Base-by-base conservation (phyloP, 2,888 invertebrate species). In the Stenodera caucasica region DNA sequence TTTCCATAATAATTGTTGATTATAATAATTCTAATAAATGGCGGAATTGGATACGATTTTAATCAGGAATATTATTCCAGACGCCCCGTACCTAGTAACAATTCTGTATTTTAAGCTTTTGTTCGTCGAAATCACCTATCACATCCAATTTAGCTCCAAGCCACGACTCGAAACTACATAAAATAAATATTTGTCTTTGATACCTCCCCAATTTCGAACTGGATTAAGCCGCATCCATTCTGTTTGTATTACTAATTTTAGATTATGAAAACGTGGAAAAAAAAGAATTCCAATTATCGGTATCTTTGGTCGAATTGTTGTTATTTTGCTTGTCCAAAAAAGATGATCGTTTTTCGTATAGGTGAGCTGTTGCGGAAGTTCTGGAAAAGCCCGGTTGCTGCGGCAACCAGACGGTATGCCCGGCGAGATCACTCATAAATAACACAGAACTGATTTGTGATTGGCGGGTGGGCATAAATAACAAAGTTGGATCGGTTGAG, bases 201-300 rank as follows among this genome's bases (percentile, higher is more conserved):
- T 61, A 55, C 49, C 55, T 55, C 35, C 2, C 51, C 61, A 58
- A 55, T 55, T 56, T 52, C 23, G 49, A 54, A 49, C 50, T 3
- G 35, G 61, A 57, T 58, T 57, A 37, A 53, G 55, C 49, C 57
- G 40, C 49, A n/a, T 56, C 58, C 55, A 52, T 58, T 58, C 55
- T 58, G 53, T 67, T 67, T 68, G 65, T 66, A 64, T 53, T 35
- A 64, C 55, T 59, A 62, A 59, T 62, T 58, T 60, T 62, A 58
- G 60, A 65, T 61, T 56, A 63, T 63, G 65, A 63, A 58, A 57
- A 58, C 53, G 54, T 63, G 54, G 52, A 21, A 11, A n/a, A 4
- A 33, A 33, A 2, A 2, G 7, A 35, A 35, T 11, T 11, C 12
- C 32, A 32, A 32, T 11, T 32, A 32, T 32, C 12, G n/a, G n/a